Percentiles rank a stretch among this genome's conserved stretches.
Evolutionary conservation across 1,140 invertebrate genomes (phyloP).

Genomic region (Lasioglossum baleicum): DNA sequence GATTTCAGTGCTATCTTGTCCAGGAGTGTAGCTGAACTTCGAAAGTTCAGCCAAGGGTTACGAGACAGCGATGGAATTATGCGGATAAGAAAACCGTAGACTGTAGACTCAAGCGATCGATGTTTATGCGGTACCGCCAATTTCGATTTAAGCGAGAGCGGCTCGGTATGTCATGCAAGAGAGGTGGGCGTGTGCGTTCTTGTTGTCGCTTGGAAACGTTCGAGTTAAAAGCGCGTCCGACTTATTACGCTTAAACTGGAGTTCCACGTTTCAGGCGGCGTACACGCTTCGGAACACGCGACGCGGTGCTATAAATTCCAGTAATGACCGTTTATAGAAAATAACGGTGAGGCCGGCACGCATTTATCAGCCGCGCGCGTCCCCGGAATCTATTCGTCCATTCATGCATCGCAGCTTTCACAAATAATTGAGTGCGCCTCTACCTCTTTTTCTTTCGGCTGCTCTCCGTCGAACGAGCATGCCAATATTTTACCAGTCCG

Average conservation of each 20-base stretch:
- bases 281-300: constrained; percentile 22
- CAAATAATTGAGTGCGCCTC: constrained; percentile 37
- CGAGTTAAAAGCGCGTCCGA: constrained; percentile 25
- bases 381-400: constrained; percentile 41
- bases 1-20: no score
- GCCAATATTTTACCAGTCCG: no score
- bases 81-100: no score
- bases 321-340: constrained; percentile 53
- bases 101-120: no score
- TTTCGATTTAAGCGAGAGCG: constrained; percentile 7
- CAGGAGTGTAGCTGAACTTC: no score
- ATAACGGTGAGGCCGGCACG: constrained; percentile 30
- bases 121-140: neutral
- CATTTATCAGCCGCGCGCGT: constrained; percentile 41
- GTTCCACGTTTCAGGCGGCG: constrained; percentile 17
- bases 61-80: no score
- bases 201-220: constrained; percentile 9
- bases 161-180: neutral
- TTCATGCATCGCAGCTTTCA: constrained; percentile 23
- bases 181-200: constrained; percentile 11
- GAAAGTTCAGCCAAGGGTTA: no score
- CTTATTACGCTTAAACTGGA: constrained; percentile 27
- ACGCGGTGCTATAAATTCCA: constrained; percentile 42
- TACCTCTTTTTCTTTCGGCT: constrained; percentile 9
- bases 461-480: no score